Percentiles rank a stretch among this genome's conserved stretches.
Conservation (phyloP, 2,113 vertebrate genomes). For the Colossoma macropomum region DNA sequence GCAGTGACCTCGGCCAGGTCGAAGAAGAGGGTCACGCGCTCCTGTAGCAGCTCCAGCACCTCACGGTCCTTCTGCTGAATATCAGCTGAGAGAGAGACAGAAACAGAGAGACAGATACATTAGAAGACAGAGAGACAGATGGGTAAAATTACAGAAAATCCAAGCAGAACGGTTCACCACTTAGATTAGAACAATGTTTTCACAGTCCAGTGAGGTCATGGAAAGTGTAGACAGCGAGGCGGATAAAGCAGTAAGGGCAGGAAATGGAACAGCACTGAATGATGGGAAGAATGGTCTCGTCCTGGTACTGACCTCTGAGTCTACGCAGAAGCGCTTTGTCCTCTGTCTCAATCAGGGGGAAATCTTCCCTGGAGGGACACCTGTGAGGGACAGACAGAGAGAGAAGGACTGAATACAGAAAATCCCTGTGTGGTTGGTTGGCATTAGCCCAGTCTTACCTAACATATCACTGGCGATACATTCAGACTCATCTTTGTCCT, state of each 20-base stretch:
- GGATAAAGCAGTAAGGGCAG: neutral
- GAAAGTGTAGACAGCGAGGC: neutral
- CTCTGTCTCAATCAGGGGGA: constrained; percentile 92
- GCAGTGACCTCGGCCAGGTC: constrained; percentile 82
- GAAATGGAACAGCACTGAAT: neutral
- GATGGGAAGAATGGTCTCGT: neutral
- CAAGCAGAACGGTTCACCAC: neutral
- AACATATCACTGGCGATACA: neutral
- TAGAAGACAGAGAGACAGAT: neutral
- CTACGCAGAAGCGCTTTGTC: constrained; percentile 85
- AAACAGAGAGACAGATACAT: neutral
- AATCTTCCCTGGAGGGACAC: constrained; percentile 88
- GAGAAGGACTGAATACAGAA: neutral
- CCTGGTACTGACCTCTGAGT: constrained; percentile 80
- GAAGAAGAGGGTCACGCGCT: constrained; percentile 86
- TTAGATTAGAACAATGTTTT: neutral
- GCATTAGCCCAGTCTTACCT: neutral
- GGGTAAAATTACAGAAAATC: neutral
- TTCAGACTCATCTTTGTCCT: neutral
- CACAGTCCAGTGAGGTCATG: neutral
- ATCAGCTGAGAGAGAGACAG: constrained; percentile 74
- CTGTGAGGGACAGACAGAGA: constrained; percentile 65
- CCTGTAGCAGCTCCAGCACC: constrained; percentile 86
- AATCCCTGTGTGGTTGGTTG: neutral
- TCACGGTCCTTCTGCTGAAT: constrained; percentile 88